Conservation (phyloP, 2,797 vertebrate genomes). For the Catostomus latipinnis region DNA sequence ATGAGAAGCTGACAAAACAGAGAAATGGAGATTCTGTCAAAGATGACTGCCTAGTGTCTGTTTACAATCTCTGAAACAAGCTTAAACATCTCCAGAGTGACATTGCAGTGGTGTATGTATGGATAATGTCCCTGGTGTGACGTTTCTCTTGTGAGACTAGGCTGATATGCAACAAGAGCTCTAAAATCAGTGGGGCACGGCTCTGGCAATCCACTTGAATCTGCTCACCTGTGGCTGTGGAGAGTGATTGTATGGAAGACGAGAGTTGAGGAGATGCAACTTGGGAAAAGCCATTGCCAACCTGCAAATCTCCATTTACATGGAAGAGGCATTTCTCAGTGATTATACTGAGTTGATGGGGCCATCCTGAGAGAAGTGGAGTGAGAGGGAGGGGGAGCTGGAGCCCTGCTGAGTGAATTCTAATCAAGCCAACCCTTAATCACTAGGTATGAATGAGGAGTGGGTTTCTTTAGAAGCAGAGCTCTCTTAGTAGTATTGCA, state of each 20-base stretch:
- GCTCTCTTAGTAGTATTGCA: conserved; percentile 58
- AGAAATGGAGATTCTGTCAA: too few relatives aligned
- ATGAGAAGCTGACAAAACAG: too few relatives aligned
- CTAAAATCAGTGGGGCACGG: background rate
- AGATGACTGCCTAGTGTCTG: too few relatives aligned
- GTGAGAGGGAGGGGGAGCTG: background rate
- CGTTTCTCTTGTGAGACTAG: background rate
- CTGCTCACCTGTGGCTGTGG: background rate
- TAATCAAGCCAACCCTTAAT: conserved; percentile 54
- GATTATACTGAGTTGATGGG: conserved; percentile 36
- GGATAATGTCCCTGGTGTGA: background rate
- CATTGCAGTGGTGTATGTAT: background rate
- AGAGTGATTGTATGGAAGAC: conserved; percentile 21
- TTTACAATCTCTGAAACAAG: background rate
- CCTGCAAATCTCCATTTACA: conserved; percentile 19
- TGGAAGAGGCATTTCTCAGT: conserved; percentile 24
- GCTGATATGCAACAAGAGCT: background rate
- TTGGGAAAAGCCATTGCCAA: conserved; percentile 5
- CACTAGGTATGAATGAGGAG: conserved; percentile 55
- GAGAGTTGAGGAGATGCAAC: conserved; percentile 1
- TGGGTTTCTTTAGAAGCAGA: conserved; percentile 45
- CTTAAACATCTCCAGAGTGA: background rate
- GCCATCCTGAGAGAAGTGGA: conserved; percentile 10
- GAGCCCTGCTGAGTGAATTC: conserved; percentile 26
- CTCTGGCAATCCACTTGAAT: background rate